Conservation (phyloP, 1,140 invertebrate genomes). For the Drosophila rhopaloa region DNA sequence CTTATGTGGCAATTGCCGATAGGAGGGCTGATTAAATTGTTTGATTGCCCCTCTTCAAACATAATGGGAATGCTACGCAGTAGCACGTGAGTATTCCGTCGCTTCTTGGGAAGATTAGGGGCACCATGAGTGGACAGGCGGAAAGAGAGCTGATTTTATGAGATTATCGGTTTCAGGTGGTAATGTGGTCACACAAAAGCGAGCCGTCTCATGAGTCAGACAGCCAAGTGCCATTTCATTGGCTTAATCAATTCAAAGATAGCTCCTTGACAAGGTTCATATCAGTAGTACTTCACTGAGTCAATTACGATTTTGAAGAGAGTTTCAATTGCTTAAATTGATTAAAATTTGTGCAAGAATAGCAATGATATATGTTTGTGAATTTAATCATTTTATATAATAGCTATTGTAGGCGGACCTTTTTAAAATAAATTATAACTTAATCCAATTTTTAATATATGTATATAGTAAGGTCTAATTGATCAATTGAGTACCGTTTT, state of each 20-base stretch:
- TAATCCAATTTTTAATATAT: no score
- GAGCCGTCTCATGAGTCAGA: conserved; percentile 20
- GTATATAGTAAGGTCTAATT: no score
- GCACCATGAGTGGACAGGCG: neutral
- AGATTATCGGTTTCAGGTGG: conserved; percentile 17
- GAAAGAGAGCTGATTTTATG: conserved; percentile 1
- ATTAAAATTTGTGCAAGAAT: neutral
- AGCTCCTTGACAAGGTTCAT: neutral
- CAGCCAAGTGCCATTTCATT: neutral
- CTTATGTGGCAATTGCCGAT: conserved; percentile 73
- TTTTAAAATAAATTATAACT: no score
- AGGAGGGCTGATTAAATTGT: conserved; percentile 69
- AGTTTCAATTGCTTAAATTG: neutral
- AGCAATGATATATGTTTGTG: neutral
- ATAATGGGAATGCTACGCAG: conserved; percentile 40
- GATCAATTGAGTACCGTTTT: no score
- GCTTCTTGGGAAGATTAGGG: conserved; percentile 19
- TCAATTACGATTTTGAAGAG: neutral
- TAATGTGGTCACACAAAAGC: conserved; percentile 4
- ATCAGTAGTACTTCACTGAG: neutral
- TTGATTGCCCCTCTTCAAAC: conserved; percentile 67
- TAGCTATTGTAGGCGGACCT: no score
- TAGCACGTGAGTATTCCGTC: conserved; percentile 11
- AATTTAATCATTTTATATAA: neutral
- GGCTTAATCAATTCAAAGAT: conserved; percentile 4